Base-by-base conservation (phyloP, 2,113 vertebrate genomes). In the Xiphophorus couchianus region DNA sequence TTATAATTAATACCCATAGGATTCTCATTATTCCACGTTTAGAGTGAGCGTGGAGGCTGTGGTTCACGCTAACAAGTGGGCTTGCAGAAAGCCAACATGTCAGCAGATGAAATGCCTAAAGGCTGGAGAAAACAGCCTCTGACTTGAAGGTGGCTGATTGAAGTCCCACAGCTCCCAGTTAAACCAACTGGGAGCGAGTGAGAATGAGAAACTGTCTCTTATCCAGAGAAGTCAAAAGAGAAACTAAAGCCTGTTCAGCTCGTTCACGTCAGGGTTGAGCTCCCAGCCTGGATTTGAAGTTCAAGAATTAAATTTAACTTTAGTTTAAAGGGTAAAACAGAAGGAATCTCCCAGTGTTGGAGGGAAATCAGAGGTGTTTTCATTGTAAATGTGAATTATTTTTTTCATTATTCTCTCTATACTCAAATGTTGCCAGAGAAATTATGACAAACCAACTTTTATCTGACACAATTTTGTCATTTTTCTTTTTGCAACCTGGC, bases 1-100 rank as follows among this genome's bases (percentile, higher is more conserved):
- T 77, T 74, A 71, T 91, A 91, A 90, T 90, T 89, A 89, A 90
- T 89, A 86, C 85, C 86, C 76, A 17, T 60, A 90, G 85, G 85
- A 89, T 84, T 80, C 84, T 87, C 70, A 85, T 90, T 88, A 86
- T 78, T 85, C 62, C 42, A 10, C 73, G 81, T 85, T 87, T 39
- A 68, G 80, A 69, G 69, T 10, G 62, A 77, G 72, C 64, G 81
- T 69, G 73, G 42, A 85, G 69, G 73, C 77, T 80, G 68, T 63
- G 66, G 70, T 85, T 80, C 12, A 51, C 78, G 73, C 74, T 81
- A 90, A 87, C 81, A 72, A 87, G 82, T 74, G 17, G 17, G 64
- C 51, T 33, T 0, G 0, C 61, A 37, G 51, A 60, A 51, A 42
- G 64, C 29, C 0, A 51, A 75, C 48, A 19, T 72, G 77, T 86